Evolutionary conservation across 2,797 vertebrate species (phyloP), one percentile per base, ranked within the genome.

Genomic region (Gymnothorax reevesii): DNA sequence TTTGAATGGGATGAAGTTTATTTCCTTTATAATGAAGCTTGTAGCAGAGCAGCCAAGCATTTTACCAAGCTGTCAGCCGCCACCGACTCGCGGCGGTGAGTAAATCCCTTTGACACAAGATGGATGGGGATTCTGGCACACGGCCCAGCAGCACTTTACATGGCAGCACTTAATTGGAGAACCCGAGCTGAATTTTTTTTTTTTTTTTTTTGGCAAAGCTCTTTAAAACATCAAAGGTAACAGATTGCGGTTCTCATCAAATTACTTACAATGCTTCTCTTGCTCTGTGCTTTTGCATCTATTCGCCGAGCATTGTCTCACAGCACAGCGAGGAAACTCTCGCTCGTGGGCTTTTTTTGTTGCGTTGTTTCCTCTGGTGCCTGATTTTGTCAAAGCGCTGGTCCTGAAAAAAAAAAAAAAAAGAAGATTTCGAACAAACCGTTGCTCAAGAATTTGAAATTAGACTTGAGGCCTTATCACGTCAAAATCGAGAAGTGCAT

Each of bases 61-160:
- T 88, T 87, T 79, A 84, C 71, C 60, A 54, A 49, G 27, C 75
- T 84, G 42, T 69, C 15, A 82, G 77, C 82, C 80, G 84, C 75
- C 88, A 75, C 90, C 85, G 88, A 92, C 92, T 95, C 91, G 93
- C 87, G 93, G 92, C 92, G 92, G 94, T 94, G 93, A 93, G 93
- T 91, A 95, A 94, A 95, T 93, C 92, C 92, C 90, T 95, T 93
- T 96, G 94, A 96, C 94, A 94, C 91, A 88, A 95, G 94, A 95
- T 95, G 93, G 94, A 95, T 90, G 90, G 94, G 94, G 94, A 91
- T 91, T 93, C 93, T 96, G 96, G 95, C 95, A 93, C 89, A 85
- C 84, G 79, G 94, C 94, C 94, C 88, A 1, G 88, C 90, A 92
- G 92, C 92, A 93, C 94, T 96, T 95, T 95, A 89, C 91, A 85